Evolutionary conservation across 2,888 invertebrate species (phyloP).

Genomic region (Mythimna loreyi): DNA sequence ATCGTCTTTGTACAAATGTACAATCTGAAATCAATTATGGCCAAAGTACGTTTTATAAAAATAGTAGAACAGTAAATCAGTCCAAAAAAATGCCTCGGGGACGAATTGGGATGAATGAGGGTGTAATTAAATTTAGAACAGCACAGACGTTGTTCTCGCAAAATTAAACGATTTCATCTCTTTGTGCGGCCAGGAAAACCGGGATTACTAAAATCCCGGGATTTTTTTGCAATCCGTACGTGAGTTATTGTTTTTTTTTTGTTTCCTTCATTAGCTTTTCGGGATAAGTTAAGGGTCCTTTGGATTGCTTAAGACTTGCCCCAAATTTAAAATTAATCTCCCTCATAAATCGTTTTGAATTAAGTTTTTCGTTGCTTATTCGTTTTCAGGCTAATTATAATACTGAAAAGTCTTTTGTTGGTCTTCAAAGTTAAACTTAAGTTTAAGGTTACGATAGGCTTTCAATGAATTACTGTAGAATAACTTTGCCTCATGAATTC

Average conservation of each 20-base stretch:
- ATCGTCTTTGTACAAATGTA: neutral
- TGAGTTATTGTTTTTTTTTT: conserved; percentile 25
- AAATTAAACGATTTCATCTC: conserved; percentile 61
- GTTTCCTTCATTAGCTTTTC: conserved; percentile 1
- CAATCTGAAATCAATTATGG: conserved; percentile 31
- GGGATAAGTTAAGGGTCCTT: conserved; percentile 5
- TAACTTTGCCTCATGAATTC: neutral
- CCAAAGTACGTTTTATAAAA: conserved; percentile 34
- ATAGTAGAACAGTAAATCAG: conserved; percentile 54
- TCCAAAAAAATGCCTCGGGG: conserved; percentile 46
- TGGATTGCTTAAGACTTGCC: neutral
- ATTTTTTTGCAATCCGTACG: conserved; percentile 24
- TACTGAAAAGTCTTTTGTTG: neutral
- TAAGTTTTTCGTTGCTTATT: neutral
- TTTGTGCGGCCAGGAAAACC: conserved; percentile 47
- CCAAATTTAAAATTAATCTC: conserved; percentile 8
- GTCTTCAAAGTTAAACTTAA: neutral
- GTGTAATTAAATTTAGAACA: conserved; percentile 68
- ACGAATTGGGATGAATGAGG: conserved; percentile 49
- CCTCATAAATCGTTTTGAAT: neutral
- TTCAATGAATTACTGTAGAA: conserved; percentile 6
- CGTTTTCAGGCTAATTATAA: neutral
- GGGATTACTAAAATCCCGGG: conserved; percentile 36
- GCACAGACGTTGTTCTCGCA: conserved; percentile 52
- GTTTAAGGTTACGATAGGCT: neutral